Conservation (phyloP, 2,888 invertebrate genomes). For the Hydraecia micacea region DNA sequence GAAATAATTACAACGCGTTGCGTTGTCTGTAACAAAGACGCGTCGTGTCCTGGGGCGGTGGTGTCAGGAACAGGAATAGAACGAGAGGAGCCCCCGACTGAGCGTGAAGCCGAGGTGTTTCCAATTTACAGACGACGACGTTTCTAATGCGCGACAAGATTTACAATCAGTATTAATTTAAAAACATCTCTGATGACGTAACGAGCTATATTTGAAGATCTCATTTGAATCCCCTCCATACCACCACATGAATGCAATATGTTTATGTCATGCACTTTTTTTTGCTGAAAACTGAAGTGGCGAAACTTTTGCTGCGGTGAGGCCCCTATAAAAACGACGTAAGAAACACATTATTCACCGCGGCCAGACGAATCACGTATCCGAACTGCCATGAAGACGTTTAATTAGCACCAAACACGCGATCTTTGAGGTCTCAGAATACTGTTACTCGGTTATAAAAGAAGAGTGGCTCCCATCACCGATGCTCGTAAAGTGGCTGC, state of each 20-base stretch:
- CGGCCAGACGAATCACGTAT: constrained; percentile 83
- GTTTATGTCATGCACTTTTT: constrained; percentile 48
- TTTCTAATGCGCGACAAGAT: constrained; percentile 82
- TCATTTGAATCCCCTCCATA: constrained; percentile 70
- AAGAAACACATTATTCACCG: constrained; percentile 78
- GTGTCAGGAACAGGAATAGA: constrained; percentile 88
- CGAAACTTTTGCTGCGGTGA: constrained; percentile 63
- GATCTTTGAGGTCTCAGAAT: constrained; percentile 79
- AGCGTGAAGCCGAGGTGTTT: constrained; percentile 81
- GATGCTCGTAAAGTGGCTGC: constrained; percentile 85
- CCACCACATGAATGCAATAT: constrained; percentile 50
- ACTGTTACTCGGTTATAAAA: constrained; percentile 81
- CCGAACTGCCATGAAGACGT: constrained; percentile 78
- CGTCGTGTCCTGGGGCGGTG: constrained; percentile 74
- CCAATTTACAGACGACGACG: constrained; percentile 82
- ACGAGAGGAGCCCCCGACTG: constrained; percentile 76
- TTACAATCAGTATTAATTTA: constrained; percentile 87
- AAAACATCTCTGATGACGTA: constrained; percentile 83
- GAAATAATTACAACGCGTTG: constrained; percentile 85
- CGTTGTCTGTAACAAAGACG: constrained; percentile 84
- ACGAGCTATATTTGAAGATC: constrained; percentile 80
- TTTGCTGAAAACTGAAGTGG: constrained; percentile 56
- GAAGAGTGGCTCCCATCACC: constrained; percentile 82
- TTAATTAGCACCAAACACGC: constrained; percentile 88
- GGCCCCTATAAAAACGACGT: constrained; percentile 71